Conservation (phyloP, 35 echinoderm and acorn worm genomes). For the Lytechinus variegatus region DNA sequence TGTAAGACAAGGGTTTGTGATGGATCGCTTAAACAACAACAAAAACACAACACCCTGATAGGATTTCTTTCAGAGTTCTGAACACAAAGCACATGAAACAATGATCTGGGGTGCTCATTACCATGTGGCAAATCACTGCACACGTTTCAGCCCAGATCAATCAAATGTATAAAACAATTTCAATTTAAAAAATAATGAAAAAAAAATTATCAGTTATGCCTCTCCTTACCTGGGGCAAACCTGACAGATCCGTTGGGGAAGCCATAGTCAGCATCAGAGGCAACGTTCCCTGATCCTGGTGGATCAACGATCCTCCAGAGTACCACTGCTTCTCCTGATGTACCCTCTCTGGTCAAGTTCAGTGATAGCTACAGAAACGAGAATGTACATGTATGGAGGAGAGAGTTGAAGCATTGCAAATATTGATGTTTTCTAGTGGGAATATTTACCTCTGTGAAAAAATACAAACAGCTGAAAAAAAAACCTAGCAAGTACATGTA, state of each 20-base stretch:
- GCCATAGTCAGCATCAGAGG: conserved; percentile 45
- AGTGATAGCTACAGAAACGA: conserved; percentile 56
- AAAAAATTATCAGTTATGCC: background rate
- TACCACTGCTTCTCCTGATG: conserved; percentile 73
- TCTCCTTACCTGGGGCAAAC: conserved; percentile 68
- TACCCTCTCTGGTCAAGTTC: conserved; percentile 87
- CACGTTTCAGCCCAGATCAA: too few relatives aligned
- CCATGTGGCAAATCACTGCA: too few relatives aligned
- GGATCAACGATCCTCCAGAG: conserved; percentile 59
- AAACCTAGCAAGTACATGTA: background rate
- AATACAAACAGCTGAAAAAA: background rate
- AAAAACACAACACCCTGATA: too few relatives aligned
- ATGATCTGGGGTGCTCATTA: too few relatives aligned
- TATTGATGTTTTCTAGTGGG: too few relatives aligned
- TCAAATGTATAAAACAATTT: too few relatives aligned
- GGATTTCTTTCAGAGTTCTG: too few relatives aligned
- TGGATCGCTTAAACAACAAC: too few relatives aligned
- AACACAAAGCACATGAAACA: too few relatives aligned
- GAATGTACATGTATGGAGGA: background rate
- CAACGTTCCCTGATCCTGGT: background rate
- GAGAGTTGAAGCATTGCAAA: too few relatives aligned
- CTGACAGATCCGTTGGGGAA: conserved; percentile 60
- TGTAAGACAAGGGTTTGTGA: too few relatives aligned
- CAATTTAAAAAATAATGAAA: background rate
- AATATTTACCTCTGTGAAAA: background rate